A percentile compares a stretch with the other conserved stretches of the same genome.
phyloP scores from a whole-genome alignment of 2,888 invertebrate species.

The Caenorhabditis virilis region DNA sequence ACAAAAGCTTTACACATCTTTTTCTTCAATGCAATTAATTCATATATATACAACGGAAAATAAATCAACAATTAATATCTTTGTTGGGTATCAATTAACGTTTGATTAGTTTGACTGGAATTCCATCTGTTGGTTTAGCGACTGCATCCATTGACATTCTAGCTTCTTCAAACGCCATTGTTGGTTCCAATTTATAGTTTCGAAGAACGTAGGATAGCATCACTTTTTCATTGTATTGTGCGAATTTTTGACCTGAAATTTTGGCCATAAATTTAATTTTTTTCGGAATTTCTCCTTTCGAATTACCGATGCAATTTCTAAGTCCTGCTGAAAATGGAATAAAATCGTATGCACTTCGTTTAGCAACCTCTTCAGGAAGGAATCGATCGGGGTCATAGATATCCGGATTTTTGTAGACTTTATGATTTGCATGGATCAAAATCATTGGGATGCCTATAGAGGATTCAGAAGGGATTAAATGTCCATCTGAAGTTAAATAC shows the following conservation, averaged over 20 bases:
- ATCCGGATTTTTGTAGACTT: slow-evolving; percentile 64
- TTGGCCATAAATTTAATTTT: too few species aligned
- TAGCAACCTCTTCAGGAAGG: slow-evolving; percentile 63
- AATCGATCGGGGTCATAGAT: slow-evolving; percentile 71
- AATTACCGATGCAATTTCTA: slow-evolving; percentile 63
- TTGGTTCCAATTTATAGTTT: slow-evolving; percentile 19
- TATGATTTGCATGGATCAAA: slow-evolving; percentile 25
- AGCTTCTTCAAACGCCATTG: slow-evolving; percentile 5
- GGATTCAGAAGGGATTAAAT: slow-evolving; percentile 15
- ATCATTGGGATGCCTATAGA: slow-evolving; percentile 16
- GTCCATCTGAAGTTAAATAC: slow-evolving; percentile 10
- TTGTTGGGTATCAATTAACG: not conserved
- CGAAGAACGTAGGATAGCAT: slow-evolving; percentile 23
- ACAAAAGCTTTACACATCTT: too few species aligned
- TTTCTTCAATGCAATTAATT: too few species aligned
- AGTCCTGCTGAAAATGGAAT: slow-evolving; percentile 63
- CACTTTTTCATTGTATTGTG: slow-evolving; percentile 70
- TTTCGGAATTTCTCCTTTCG: too few species aligned
- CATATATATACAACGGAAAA: too few species aligned
- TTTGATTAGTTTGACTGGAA: slow-evolving; percentile 23
- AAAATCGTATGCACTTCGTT: slow-evolving; percentile 55
- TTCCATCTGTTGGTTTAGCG: slow-evolving; percentile 26
- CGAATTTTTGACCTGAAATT: slow-evolving; percentile 69
- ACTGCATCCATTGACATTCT: slow-evolving; percentile 24
- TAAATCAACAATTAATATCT: not conserved